Evolutionary conservation across 2,888 invertebrate genomes (phyloP), one percentile per base, ranked within the genome.

Genomic region (Apotomis turbidana): DNA sequence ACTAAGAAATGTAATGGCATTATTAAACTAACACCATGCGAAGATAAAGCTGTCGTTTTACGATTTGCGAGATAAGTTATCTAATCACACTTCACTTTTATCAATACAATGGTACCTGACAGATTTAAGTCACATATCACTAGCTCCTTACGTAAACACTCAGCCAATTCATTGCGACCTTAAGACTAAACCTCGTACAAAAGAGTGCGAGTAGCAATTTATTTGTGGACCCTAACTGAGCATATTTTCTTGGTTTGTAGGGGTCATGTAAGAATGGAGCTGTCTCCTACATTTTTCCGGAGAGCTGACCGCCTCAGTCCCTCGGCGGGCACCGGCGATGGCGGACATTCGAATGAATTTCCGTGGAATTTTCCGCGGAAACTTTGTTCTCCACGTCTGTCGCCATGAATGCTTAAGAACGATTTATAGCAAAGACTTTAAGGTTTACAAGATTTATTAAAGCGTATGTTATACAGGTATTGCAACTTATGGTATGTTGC

Each of bases 311-410:
- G 13, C 8, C 75, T 79, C 81, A 80, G 81, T 86, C 86, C 84
- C 79, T 85, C 85, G 80, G 78, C 78, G 78, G 81, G 78, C 78
- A 81, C 76, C 80, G 80, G 73, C 78, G 82, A 76, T 79, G 81
- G 75, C 81, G 78, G 82, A 78, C 83, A 83, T 77, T 78, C 78
- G 67, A 74, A 70, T 74, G 82, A 71, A 78, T 81, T 80, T 76
- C 77, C 76, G 51, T 71, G 75, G 77, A 81, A 80, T 80, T 82
- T 81, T 81, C 78, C 79, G 75, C 76, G 75, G 74, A 79, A 85
- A 85, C 83, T 84, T 83, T 76, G 78, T 78, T 80, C 83, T 82
- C 76, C 78, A 79, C 79, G 76, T 67, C 55, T 58, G 69, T 71
- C 58, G 54, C 38, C 13, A 36, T 63, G 64, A 64, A 64, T 69